These are phyloP conservation scores for Torymus texanus DNA, from an alignment of 2,888 invertebrate species.

Conservation along the genomic window DNA sequence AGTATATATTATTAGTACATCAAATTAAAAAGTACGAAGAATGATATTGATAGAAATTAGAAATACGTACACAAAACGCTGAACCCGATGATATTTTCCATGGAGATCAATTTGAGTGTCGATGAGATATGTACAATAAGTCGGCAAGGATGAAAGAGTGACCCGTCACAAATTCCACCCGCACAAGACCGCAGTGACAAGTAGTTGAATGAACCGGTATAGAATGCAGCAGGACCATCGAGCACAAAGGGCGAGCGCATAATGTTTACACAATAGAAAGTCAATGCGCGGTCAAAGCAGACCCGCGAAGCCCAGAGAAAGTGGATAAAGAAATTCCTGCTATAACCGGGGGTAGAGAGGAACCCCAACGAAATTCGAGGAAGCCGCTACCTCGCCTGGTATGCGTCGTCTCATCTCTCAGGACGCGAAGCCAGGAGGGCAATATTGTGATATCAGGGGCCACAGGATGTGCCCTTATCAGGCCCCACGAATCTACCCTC, in stretches of 20 bases:
- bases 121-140: too few relatives aligned
- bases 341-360: not conserved
- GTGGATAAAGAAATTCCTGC: not conserved
- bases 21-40: too few relatives aligned
- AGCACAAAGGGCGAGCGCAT: not conserved
- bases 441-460: conserved; percentile 43
- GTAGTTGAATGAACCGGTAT: too few relatives aligned
- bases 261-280: conserved; percentile 23
- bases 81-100: too few relatives aligned
- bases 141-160: too few relatives aligned
- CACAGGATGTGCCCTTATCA: conserved; percentile 24
- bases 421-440: not conserved
- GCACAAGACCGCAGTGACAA: not conserved
- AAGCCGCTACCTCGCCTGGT: not conserved
- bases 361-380: conserved; percentile 25
- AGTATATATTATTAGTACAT: too few relatives aligned
- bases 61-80: too few relatives aligned
- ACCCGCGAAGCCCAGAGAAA: not conserved
- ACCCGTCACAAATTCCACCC: too few relatives aligned
- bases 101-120: too few relatives aligned
- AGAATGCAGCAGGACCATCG: too few relatives aligned
- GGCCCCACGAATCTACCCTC: conserved; percentile 23
- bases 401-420: conserved; percentile 18
- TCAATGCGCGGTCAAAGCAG: not conserved
- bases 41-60: too few relatives aligned